Conservation (phyloP, 2,797 vertebrate species). For the Petrocephalus sullivani region DNA sequence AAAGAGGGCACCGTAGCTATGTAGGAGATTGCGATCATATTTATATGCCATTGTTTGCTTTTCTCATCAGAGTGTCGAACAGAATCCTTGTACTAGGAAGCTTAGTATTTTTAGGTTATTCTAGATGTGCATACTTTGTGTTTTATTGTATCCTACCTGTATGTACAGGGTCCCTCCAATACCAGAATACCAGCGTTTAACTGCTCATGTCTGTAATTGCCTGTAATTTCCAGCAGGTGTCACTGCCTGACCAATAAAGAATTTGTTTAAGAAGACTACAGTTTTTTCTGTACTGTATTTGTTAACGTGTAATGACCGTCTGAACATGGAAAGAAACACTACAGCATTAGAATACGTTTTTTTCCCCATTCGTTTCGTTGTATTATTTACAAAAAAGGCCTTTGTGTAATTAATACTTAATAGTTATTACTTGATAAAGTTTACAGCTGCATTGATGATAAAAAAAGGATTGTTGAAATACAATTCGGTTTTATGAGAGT, state of each 20-base stretch:
- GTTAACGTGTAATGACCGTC: background rate
- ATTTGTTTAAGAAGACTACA: background rate
- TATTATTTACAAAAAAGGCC: background rate
- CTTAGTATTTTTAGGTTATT: background rate
- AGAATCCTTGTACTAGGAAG: background rate
- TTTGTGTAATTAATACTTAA: background rate
- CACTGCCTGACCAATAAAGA: background rate
- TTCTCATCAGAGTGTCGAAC: background rate
- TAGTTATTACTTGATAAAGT: background rate
- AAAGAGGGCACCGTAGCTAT: background rate
- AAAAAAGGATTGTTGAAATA: background rate
- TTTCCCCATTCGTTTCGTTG: background rate
- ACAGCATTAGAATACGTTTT: background rate
- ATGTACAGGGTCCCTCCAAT: background rate
- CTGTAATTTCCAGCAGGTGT: background rate
- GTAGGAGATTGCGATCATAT: background rate
- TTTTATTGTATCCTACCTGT: background rate
- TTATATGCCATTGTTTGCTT: background rate
- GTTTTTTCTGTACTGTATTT: background rate
- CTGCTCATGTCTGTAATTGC: background rate
- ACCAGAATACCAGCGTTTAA: background rate
- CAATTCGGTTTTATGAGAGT: background rate
- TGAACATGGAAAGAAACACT: background rate
- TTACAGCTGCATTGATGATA: background rate
- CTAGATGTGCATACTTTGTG: background rate